phyloP scores from a whole-genome alignment of 2,888 invertebrate genomes.

The Cantharis flavilabris region DNA sequence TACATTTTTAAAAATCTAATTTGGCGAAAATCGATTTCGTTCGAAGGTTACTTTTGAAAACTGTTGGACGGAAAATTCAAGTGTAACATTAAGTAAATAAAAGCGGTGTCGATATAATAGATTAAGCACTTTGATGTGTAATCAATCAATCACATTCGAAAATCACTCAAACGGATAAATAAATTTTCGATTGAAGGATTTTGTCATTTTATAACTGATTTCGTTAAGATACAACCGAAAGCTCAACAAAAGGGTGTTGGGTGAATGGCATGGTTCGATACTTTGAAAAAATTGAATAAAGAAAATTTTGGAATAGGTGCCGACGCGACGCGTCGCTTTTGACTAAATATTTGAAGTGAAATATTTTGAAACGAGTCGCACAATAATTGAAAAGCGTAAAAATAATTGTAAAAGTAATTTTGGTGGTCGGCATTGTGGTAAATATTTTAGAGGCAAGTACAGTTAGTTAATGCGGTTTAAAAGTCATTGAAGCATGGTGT shows the following conservation, averaged over 20 bases:
- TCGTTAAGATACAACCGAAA: slow-evolving; percentile 2
- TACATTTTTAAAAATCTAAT: not conserved
- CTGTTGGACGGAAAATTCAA: not conserved
- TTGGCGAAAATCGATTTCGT: not conserved
- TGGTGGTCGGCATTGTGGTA: not conserved
- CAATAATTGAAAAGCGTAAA: not conserved
- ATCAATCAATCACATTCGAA: slow-evolving; percentile 17
- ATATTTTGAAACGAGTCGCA: not conserved
- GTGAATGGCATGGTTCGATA: not conserved
- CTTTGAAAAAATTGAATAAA: not conserved
- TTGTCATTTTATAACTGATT: not conserved
- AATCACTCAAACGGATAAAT: slow-evolving; percentile 1
- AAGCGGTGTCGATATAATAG: slow-evolving; percentile 11
- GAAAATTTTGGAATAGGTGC: not conserved
- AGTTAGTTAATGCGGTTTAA: not conserved
- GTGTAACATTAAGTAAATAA: slow-evolving; percentile 11
- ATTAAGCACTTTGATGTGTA: slow-evolving; percentile 4
- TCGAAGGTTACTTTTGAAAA: not conserved
- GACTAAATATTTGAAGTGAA: not conserved
- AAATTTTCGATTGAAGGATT: not conserved
- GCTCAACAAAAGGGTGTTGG: slow-evolving; percentile 1
- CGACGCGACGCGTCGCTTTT: not conserved
- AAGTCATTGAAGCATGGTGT: not conserved
- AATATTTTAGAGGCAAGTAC: not conserved
- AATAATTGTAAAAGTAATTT: not conserved